Evolutionary conservation across 2,113 vertebrate species (phyloP), one percentile per base, ranked within the genome.

Genomic region (Malurus alboscapulatus): DNA sequence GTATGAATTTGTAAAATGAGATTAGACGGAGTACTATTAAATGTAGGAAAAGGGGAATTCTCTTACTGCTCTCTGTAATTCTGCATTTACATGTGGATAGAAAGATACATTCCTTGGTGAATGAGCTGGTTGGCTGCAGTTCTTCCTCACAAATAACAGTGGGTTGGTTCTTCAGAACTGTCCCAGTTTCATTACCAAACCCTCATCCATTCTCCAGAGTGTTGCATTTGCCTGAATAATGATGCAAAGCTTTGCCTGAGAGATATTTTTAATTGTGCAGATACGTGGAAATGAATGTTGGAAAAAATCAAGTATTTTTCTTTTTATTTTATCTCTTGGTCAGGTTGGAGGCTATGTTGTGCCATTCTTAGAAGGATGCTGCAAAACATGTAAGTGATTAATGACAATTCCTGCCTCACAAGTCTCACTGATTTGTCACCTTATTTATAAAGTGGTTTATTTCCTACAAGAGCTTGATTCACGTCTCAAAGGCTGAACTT

Each of bases 321-420:
- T 48, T 9, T 94, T 57, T 72, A 24, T 93, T 87, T 88, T 90
- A 3, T 92, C 51, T 84, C 85, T 85, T 74, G 81, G 73, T 84
- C 96, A 99, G 99, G 98, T 99, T 16, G 99, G 99, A 57, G 99
- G 99, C 91, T 98, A 98, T 5, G 96, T 99, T 88, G 97, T 99
- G 44, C 99, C 98, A 55, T 99, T 99, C 96, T 97, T 99, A 98
- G 99, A 99, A 90, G 99, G 99, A 95, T 99, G 99, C 98, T 99
- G 99, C 93, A 99, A 97, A 98, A 99, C 98, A 54, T 99, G 99
- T 99, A 98, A 99, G 99, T 99, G 97, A 51, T 55, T 71, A 50
- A 48, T 87, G 59, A 77, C 7, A 42, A 1, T 51, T 75, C 12
- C 15, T 63, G 72, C 30, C 42, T 89, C 34, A 20, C 24, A 47